phyloP scores from a whole-genome alignment of 2,797 vertebrate species.

The Ciconia nigra region DNA sequence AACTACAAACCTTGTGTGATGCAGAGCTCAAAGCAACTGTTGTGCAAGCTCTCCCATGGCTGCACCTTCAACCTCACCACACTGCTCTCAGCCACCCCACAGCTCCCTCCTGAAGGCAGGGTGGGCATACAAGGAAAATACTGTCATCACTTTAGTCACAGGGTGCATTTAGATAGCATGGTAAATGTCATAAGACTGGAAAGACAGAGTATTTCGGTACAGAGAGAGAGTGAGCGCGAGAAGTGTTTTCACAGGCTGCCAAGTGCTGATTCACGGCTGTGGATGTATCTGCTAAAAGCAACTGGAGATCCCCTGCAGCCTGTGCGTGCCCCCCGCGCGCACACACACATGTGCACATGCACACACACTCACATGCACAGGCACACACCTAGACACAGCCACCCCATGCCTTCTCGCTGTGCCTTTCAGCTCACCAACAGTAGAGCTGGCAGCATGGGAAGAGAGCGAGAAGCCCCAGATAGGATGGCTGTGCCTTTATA shows the following conservation, averaged over 20 bases:
- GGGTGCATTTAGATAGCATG: not conserved
- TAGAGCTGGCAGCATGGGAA: not conserved
- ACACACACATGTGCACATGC: fast-evolving
- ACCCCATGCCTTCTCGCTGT: not conserved
- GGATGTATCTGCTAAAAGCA: not conserved
- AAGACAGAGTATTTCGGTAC: fast-evolving
- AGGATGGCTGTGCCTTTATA: not conserved
- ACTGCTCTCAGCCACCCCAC: fast-evolving
- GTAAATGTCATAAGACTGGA: not conserved
- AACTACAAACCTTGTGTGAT: not conserved
- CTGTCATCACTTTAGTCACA: not conserved
- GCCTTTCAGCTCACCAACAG: not conserved
- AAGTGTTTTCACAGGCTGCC: not conserved
- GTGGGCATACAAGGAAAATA: not conserved
- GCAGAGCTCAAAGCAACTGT: not conserved
- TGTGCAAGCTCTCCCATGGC: not conserved
- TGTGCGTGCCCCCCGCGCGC: not conserved
- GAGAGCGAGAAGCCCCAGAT: not conserved
- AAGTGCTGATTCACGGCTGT: not conserved
- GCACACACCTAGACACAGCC: not conserved
- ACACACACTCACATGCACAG: not conserved
- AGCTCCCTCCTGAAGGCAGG: not conserved
- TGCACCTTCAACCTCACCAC: not conserved
- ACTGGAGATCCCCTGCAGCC: not conserved
- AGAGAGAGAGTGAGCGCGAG: not conserved